A percentile compares a stretch with the other conserved stretches of the same genome.
These are phyloP conservation scores for Hycleus phaleratus DNA, from an alignment of 1,140 invertebrate species.

Conservation along the genomic window DNA sequence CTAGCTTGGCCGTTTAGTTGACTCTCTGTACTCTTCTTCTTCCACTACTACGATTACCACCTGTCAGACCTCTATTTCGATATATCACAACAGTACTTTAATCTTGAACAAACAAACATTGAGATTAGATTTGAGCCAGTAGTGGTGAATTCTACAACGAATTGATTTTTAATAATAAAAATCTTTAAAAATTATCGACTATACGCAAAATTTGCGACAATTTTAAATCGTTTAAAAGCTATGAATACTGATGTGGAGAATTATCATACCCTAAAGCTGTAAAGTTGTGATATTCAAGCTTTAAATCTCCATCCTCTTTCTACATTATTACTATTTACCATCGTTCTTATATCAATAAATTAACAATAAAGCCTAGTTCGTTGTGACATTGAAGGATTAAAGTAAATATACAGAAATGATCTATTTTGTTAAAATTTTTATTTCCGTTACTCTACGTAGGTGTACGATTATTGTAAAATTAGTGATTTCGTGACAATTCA, in stretches of 20 bases:
- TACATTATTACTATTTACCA: background rate
- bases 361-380: background rate
- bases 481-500: background rate
- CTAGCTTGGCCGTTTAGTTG: too few relatives aligned
- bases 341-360: background rate
- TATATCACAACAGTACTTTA: too few relatives aligned
- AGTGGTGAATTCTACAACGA: too few relatives aligned
- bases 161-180: too few relatives aligned
- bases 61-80: too few relatives aligned
- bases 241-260: conserved; percentile 19
- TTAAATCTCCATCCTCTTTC: background rate
- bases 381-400: background rate
- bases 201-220: background rate
- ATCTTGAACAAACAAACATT: too few relatives aligned
- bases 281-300: background rate
- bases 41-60: too few relatives aligned
- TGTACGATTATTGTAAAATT: conserved; percentile 16
- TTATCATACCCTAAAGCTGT: conserved; percentile 16
- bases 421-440: background rate
- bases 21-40: too few relatives aligned
- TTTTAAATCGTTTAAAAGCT: conserved; percentile 7
- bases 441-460: background rate
- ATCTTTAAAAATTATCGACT: too few relatives aligned
- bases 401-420: background rate
- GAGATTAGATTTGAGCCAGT: too few relatives aligned